phyloP scores from a whole-genome alignment of 2,797 vertebrate genomes.

The Selene dorsalis region DNA sequence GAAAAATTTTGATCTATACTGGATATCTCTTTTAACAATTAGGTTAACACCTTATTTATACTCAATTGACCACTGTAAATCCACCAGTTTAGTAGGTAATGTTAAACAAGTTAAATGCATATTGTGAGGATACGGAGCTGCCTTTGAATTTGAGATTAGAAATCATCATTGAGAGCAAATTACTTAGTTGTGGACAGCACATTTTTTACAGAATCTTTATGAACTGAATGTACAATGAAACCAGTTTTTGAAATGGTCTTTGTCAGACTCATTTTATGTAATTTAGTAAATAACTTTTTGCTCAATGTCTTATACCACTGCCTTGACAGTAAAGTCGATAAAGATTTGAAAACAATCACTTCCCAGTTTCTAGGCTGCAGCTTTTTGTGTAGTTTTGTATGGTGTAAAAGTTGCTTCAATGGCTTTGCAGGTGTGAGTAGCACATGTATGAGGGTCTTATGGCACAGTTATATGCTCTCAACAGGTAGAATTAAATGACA shows the following conservation, averaged over 20 bases:
- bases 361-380: not conserved
- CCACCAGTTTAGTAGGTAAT: slow-evolving; percentile 23
- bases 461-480: not conserved
- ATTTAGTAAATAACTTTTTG: slow-evolving; percentile 19
- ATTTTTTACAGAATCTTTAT: slow-evolving; percentile 66
- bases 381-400: not conserved
- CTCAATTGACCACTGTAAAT: slow-evolving; percentile 43
- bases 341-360: slow-evolving; percentile 3
- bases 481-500: not conserved
- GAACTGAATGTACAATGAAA: slow-evolving; percentile 74
- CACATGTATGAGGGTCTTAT: not conserved
- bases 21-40: slow-evolving; percentile 21
- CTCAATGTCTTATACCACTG: not conserved
- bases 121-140: slow-evolving; percentile 35
- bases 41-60: slow-evolving; percentile 37
- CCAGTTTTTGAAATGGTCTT: slow-evolving; percentile 53
- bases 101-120: slow-evolving; percentile 16
- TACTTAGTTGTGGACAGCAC: slow-evolving; percentile 18
- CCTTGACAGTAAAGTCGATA: not conserved
- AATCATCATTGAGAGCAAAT: slow-evolving; percentile 37
- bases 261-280: slow-evolving; percentile 24
- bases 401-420: not conserved
- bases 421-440: not conserved
- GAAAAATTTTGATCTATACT: slow-evolving; percentile 45
- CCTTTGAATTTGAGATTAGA: slow-evolving; percentile 52